Percentiles rank a stretch among this genome's conserved stretches.
These are phyloP conservation scores for Ceramica pisi DNA, from an alignment of 2,888 invertebrate species.

Conservation along the genomic window DNA sequence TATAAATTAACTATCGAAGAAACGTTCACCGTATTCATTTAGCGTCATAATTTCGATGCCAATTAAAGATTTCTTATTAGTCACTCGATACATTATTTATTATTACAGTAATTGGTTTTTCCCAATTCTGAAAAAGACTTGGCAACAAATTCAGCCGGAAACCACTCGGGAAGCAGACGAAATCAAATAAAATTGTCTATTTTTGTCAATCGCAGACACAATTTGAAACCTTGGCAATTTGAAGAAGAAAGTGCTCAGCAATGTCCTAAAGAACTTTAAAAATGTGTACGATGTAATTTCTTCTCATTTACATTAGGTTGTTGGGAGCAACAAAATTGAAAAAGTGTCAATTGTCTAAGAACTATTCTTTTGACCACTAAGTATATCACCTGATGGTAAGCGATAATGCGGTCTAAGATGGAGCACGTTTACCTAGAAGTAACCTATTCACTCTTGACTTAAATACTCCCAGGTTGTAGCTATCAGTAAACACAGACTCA, in stretches of 20 bases:
- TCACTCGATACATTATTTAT: conserved; percentile 25
- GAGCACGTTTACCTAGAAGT: too few relatives aligned
- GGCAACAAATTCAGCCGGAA: conserved; percentile 54
- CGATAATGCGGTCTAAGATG: too few relatives aligned
- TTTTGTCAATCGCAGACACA: conserved; percentile 55
- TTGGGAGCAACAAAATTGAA: too few relatives aligned
- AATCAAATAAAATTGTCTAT: conserved; percentile 58
- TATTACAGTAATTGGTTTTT: conserved; percentile 38
- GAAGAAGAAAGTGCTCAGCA: conserved; percentile 11
- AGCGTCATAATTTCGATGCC: not conserved
- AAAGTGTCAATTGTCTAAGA: too few relatives aligned
- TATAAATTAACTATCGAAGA: not conserved
- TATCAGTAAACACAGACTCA: too few relatives aligned
- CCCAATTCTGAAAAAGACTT: conserved; percentile 45
- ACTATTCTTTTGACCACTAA: too few relatives aligned
- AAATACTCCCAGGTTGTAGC: too few relatives aligned
- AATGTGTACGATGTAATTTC: not conserved
- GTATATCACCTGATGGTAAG: too few relatives aligned
- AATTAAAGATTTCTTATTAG: conserved; percentile 18
- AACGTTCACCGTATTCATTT: not conserved
- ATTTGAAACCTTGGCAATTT: conserved; percentile 45
- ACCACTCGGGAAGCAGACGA: conserved; percentile 40
- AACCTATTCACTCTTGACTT: too few relatives aligned
- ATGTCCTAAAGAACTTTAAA: not conserved
- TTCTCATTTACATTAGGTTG: too few relatives aligned